These are phyloP conservation scores for Drosophila trichaetosa DNA, from an alignment of 2,888 invertebrate species.

Conservation along the genomic window DNA sequence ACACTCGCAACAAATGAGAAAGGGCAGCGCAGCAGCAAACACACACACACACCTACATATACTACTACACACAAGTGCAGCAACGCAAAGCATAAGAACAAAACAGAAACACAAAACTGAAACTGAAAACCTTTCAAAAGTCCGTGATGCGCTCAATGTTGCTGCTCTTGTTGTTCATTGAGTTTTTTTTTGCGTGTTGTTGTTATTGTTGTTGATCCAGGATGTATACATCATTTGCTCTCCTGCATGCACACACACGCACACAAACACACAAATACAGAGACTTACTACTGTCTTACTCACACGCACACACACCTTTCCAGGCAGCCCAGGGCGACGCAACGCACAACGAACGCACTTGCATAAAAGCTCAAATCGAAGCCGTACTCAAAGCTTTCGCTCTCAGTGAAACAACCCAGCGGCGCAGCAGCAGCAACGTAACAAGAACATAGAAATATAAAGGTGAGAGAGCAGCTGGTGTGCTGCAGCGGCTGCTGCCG, in stretches of 20 bases:
- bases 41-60: constrained; percentile 29
- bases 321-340: constrained; percentile 74
- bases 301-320: constrained; percentile 40
- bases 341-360: constrained; percentile 68
- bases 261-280: constrained; percentile 8
- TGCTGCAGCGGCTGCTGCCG: constrained; percentile 35
- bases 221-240: constrained; percentile 48
- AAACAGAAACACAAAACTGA: constrained; percentile 65
- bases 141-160: constrained; percentile 43
- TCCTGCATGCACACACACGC: constrained; percentile 29
- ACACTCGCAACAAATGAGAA: constrained; percentile 35
- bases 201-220: constrained; percentile 45
- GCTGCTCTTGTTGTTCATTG: constrained; percentile 17
- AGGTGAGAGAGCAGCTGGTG: constrained; percentile 36
- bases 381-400: constrained; percentile 31
- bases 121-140: constrained; percentile 55
- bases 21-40: constrained; percentile 53
- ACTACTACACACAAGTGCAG: constrained; percentile 44
- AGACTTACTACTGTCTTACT: constrained; percentile 20
- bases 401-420: constrained; percentile 13
- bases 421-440: constrained; percentile 22
- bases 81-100: constrained; percentile 62
- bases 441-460: constrained; percentile 25
- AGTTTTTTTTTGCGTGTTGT: constrained; percentile 16
- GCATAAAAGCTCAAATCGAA: constrained; percentile 59